Base-by-base conservation (phyloP, 1,140 invertebrate species). In the Bombus ignitus region DNA sequence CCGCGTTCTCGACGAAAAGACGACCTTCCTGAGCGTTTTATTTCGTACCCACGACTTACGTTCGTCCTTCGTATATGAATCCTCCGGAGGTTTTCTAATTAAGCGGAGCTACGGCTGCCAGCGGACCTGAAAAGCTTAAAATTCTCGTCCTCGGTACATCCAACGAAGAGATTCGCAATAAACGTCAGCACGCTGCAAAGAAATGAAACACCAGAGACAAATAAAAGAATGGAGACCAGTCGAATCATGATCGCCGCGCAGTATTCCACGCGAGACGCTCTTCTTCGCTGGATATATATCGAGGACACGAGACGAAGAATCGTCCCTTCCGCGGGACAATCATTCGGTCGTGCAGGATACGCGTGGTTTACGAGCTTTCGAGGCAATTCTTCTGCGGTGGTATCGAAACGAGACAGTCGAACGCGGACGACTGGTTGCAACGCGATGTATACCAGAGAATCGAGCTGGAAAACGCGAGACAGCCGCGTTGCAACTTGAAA, bases 181-280 rank as follows among this genome's bases (percentile, higher is more conserved):
- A 77, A 32, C 74, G 71, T 83, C 70, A 42, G 9, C 13, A 1
- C 5, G 25, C 32, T 6, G 39, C 25, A 32, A n/a, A 5, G 44
- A 77, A 83, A 77, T 32, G 62, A 68, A 44, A 25, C 73, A 66
- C 81, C 25, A 28, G 62, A 83, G 73, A 39, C 65, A 68, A 76
- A 76, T 53, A 76, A 83, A 75, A 35, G 57, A 75, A 53, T 53
- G 59, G 32, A 35, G 62, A 35, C 12, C n/a, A 37, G 28, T 76
- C 35, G 81, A 77, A 66, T 83, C 81, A 42, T 73, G 72, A 68
- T 76, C 59, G 25, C 3, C 13, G 47, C 3, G n/a, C 22, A 2
- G 35, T 39, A 22, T 32, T 32, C 39, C 66, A 18, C 35, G 44
- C 35, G 44, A 80, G 28, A 1, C 28, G 8, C 10, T 71, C 15